Base-by-base conservation (phyloP, 2,797 vertebrate species). In the Echiichthys vipera region DNA sequence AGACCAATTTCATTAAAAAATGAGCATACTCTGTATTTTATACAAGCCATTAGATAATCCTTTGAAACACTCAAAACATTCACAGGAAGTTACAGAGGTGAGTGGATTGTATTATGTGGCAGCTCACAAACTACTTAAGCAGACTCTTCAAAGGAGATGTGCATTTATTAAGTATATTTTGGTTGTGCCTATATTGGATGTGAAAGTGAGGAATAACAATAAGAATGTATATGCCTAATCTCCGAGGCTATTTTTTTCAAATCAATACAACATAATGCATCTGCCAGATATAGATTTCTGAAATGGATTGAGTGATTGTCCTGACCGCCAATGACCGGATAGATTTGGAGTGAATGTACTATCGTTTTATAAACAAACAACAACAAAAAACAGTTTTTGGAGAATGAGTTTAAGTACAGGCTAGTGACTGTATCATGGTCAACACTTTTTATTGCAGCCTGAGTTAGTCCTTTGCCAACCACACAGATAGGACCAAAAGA, bases 61-160 rank as follows among this genome's bases (percentile, higher is more conserved):
- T 62, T 83, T 80, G 59, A 76, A 56, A 69, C 62, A 72, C 64
- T 72, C 70, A 29, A 70, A 69, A 65, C 25, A 72, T 32, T 68
- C 74, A 50, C 17, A 46, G 25, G 15, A 77, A 61, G 71, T 78
- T 65, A 36, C 32, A 55, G 37, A 66, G 65, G 49, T 70, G 54
- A 84, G 17, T 67, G 71, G 37, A 29, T 54, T 37, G 25, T 29
- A 45, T 61, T 59, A 24, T 66, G 57, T 32, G 7, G 3, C 36
- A 51, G 43, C 37, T 50, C 46, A 69, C 30, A 42, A 29, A 18
- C 59, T 30, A 73, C 66, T 76, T 68, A 64, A 68, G 56, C 20
- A 39, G 14, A 51, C 57, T 69, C 72, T 70, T 25, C 58, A 46
- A 50, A 39, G 12, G 1, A 30, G 17, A 71, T 27, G 58, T 67